Conservation (phyloP, 2,113 vertebrate genomes). For the Atlantisia rogersi region DNA sequence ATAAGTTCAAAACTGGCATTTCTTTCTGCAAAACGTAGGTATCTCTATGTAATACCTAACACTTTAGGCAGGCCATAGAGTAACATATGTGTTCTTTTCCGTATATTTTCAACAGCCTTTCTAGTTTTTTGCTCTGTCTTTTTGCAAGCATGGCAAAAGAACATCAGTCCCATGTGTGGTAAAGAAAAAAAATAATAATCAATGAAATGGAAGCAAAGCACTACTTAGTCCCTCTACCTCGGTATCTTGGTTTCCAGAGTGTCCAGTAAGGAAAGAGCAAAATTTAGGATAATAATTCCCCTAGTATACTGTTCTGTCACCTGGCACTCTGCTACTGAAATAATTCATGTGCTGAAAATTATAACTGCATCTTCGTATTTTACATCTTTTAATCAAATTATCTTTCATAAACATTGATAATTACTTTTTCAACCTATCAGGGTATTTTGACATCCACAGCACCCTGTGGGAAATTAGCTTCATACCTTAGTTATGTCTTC, state of each 20-base stretch:
- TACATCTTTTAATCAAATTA: neutral
- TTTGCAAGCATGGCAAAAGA: neutral
- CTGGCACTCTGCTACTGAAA: neutral
- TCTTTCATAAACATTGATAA: neutral
- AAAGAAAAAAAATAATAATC: neutral
- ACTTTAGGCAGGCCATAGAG: neutral
- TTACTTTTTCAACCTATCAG: neutral
- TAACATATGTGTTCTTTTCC: neutral
- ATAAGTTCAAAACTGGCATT: neutral
- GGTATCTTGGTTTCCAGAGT: neutral
- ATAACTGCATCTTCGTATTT: neutral
- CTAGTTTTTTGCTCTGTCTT: neutral
- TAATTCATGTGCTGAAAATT: neutral
- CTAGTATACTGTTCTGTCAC: neutral
- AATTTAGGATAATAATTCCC: neutral
- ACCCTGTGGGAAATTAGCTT: neutral
- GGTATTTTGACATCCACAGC: neutral
- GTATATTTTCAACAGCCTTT: neutral
- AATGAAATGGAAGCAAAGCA: neutral
- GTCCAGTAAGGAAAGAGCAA: neutral
- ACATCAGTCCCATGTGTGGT: neutral
- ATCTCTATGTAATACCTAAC: neutral
- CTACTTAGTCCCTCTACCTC: neutral
- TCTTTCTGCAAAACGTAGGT: neutral
- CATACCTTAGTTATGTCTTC: neutral